Evolutionary conservation across 2,888 invertebrate species (phyloP).

Genomic region (Ochropleura plecta): DNA sequence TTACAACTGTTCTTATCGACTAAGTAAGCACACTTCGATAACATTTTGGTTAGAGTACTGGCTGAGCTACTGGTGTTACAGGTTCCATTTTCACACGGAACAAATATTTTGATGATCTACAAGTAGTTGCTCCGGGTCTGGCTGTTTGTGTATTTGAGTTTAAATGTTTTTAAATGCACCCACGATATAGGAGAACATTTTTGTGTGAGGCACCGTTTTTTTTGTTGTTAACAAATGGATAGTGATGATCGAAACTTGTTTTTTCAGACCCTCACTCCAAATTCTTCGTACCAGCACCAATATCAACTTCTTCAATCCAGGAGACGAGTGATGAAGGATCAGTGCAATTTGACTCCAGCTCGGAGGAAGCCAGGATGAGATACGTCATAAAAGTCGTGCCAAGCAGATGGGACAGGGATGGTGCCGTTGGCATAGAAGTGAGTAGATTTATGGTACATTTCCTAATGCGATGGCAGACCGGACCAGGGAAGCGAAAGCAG

Average conservation of each 20-base stretch:
- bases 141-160: too few species aligned
- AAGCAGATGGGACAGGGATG: constrained; percentile 78
- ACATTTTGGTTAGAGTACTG: too few species aligned
- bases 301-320: constrained; percentile 79
- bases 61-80: too few species aligned
- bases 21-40: neutral
- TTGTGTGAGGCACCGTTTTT: too few species aligned
- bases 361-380: constrained; percentile 83
- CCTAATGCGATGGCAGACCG: neutral
- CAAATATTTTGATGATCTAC: too few species aligned
- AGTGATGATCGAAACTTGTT: neutral
- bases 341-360: constrained; percentile 86
- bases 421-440: constrained; percentile 81
- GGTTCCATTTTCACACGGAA: too few species aligned
- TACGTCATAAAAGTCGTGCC: constrained; percentile 84
- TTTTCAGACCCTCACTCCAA: constrained; percentile 80
- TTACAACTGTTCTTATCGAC: neutral
- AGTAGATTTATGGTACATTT: constrained; percentile 9
- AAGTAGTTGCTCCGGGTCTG: too few species aligned
- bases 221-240: too few species aligned
- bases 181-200: too few species aligned
- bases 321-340: constrained; percentile 87
- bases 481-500: neutral
- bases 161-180: too few species aligned
- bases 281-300: constrained; percentile 83